A percentile compares a stretch with the other conserved stretches of the same genome.
phyloP scores from a whole-genome alignment of 2,797 vertebrate species.

The Sebastes hubbsi region DNA sequence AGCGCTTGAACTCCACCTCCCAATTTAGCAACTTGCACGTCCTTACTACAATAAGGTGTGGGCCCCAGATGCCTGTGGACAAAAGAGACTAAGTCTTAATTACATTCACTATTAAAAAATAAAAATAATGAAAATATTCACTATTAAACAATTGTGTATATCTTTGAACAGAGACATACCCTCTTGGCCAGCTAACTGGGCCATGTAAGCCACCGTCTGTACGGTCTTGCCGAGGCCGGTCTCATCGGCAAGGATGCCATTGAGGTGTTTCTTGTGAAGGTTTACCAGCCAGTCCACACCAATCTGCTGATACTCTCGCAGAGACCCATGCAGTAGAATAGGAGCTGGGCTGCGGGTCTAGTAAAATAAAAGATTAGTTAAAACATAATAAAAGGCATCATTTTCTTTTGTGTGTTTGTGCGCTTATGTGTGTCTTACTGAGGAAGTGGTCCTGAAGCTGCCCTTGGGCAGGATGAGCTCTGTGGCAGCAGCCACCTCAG shows the following conservation, averaged over 20 bases:
- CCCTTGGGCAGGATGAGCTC: conserved; percentile 92
- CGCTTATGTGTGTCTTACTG: conserved; percentile 64
- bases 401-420: not conserved
- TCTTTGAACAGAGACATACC: conserved; percentile 70
- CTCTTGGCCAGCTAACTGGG: conserved; percentile 90
- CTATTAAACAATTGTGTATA: not conserved
- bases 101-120: not conserved
- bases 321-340: conserved; percentile 86
- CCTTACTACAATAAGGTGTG: conserved; percentile 95
- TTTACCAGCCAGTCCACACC: conserved; percentile 92
- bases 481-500: conserved; percentile 91
- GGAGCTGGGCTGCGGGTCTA: conserved; percentile 78
- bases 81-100: not conserved
- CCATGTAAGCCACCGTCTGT: conserved; percentile 92
- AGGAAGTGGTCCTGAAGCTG: conserved; percentile 83
- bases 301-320: conserved; percentile 93
- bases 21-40: conserved; percentile 94
- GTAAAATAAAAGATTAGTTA: not conserved
- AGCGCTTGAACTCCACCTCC: conserved; percentile 98
- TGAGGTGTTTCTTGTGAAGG: conserved; percentile 90
- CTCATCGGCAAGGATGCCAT: conserved; percentile 93
- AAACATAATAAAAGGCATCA: not conserved
- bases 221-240: conserved; percentile 93
- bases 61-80: conserved; percentile 94
- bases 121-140: not conserved